These are phyloP conservation scores for Siderastrea siderea DNA, from an alignment of 92 coral and sea anemone genomes.

Conservation along the genomic window DNA sequence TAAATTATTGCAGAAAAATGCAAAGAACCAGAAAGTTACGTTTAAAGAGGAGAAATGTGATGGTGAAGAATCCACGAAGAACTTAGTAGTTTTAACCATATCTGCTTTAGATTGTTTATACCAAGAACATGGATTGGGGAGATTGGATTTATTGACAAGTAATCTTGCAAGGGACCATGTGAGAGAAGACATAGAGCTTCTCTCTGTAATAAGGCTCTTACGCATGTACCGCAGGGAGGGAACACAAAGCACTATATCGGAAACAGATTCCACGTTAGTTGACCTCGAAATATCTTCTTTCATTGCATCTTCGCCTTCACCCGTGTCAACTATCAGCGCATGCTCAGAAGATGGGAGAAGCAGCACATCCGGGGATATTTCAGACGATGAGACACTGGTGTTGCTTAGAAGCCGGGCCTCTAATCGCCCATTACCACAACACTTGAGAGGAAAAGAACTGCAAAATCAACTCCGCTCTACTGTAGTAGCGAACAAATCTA, in stretches of 20 bases:
- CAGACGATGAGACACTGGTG: neutral
- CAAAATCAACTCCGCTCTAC: neutral
- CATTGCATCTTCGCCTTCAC: neutral
- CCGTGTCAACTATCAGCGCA: neutral
- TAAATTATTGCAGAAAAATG: neutral
- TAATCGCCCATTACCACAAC: neutral
- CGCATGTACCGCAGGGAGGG: neutral
- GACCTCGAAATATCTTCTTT: neutral
- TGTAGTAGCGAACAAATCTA: neutral
- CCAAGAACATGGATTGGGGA: neutral
- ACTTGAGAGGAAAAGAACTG: neutral
- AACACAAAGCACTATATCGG: neutral
- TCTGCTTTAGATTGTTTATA: neutral
- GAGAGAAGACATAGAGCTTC: slow-evolving; percentile 9
- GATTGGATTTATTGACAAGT: neutral
- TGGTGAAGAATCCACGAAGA: neutral
- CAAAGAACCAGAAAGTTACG: neutral
- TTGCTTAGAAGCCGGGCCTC: neutral
- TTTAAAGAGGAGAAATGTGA: neutral
- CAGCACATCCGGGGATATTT: slow-evolving; percentile 1
- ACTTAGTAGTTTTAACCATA: neutral
- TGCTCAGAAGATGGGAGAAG: neutral
- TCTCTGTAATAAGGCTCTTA: slow-evolving; percentile 9
- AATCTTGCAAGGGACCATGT: slow-evolving; percentile 9
- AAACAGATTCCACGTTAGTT: neutral